Evolutionary conservation across 2,888 invertebrate species (phyloP).

Genomic region (Chironomus riparius): DNA sequence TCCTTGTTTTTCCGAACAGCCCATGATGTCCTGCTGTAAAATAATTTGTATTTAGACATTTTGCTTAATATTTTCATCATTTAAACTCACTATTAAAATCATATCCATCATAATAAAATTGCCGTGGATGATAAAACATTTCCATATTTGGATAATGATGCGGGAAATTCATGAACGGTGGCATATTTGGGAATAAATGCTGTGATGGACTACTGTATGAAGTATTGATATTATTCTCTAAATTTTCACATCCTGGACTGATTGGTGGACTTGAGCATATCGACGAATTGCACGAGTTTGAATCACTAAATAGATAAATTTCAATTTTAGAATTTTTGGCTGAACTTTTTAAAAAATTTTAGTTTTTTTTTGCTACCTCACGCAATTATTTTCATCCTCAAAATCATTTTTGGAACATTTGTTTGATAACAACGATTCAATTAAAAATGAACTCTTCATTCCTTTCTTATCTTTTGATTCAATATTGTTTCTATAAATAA

Average conservation of each 20-base stretch:
- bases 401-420: neutral
- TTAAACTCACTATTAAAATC: conserved; percentile 16
- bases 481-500: conserved; percentile 15
- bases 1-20: conserved; percentile 72
- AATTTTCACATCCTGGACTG: conserved; percentile 73
- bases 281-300: conserved; percentile 40
- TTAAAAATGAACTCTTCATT: conserved; percentile 19
- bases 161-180: conserved; percentile 36
- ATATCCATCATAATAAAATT: conserved; percentile 8
- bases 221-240: conserved; percentile 35
- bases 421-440: conserved; percentile 11
- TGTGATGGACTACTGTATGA: conserved; percentile 41
- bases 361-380: neutral
- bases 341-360: neutral
- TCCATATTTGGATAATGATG: conserved; percentile 34
- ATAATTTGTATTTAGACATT: neutral
- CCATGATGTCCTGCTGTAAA: conserved; percentile 58
- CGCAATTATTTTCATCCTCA: neutral
- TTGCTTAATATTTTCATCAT: neutral
- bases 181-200: conserved; percentile 40
- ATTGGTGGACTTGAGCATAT: conserved; percentile 74
- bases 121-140: conserved; percentile 12
- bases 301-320: neutral
- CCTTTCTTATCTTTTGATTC: neutral
- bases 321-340: neutral